phyloP scores from a whole-genome alignment of 2,113 vertebrate species.

The Prunella fulvescens region DNA sequence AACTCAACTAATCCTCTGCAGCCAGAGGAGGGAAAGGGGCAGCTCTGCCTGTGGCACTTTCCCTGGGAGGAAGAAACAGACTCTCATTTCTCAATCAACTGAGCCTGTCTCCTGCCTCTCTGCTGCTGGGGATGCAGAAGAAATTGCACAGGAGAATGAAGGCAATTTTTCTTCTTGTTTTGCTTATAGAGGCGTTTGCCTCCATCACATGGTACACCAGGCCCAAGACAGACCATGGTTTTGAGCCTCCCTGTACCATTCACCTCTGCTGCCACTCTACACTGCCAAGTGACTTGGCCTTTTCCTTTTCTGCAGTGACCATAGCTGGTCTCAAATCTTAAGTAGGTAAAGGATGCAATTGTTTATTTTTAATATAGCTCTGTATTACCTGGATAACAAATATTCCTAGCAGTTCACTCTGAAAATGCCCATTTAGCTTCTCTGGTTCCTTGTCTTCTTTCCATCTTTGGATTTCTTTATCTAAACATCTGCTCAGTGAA shows the following conservation, averaged over 20 bases:
- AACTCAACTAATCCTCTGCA: background rate
- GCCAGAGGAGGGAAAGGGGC: background rate
- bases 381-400: slow-evolving; percentile 83
- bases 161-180: background rate
- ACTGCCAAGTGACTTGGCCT: background rate
- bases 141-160: background rate
- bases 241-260: background rate
- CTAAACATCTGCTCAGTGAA: slow-evolving; percentile 73
- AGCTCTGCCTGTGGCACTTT: background rate
- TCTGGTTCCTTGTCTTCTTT: slow-evolving; percentile 69
- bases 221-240: background rate
- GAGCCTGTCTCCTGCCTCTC: background rate
- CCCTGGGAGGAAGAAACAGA: background rate
- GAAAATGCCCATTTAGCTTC: slow-evolving; percentile 70
- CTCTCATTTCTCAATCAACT: accelerated
- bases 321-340: background rate
- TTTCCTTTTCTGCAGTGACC: background rate
- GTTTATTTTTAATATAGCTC: background rate
- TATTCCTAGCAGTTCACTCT: slow-evolving; percentile 84
- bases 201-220: background rate
- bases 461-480: slow-evolving; percentile 79
- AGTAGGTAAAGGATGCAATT: background rate
- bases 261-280: too few species aligned
- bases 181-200: background rate
- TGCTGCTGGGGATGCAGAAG: background rate